Evolutionary conservation across 1,140 invertebrate species (phyloP).

Genomic region (Aphaenogaster floridana): DNA sequence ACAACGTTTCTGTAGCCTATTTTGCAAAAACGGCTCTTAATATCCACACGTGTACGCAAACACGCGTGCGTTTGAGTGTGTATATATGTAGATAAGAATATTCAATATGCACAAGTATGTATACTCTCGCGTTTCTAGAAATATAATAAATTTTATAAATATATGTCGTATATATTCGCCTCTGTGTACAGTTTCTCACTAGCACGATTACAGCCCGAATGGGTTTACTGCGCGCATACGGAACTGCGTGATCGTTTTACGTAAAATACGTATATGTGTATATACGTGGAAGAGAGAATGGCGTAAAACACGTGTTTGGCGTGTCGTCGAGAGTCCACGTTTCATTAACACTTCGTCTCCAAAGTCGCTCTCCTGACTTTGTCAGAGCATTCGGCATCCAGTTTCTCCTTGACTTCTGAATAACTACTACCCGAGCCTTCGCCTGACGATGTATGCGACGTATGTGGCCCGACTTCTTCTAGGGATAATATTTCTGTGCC

Average conservation of each 20-base stretch:
- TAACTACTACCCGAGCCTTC: constrained; percentile 65
- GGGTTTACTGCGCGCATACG: constrained; percentile 67
- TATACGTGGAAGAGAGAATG: constrained; percentile 71
- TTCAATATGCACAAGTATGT: constrained; percentile 67
- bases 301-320: constrained; percentile 34
- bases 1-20: constrained; percentile 70
- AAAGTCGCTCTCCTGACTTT: constrained; percentile 77
- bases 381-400: constrained; percentile 72
- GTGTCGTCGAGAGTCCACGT: constrained; percentile 19
- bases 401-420: constrained; percentile 71
- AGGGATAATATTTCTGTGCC: constrained; percentile 80
- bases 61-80: constrained; percentile 21
- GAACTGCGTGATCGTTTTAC: constrained; percentile 58
- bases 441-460: constrained; percentile 62
- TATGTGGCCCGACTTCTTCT: constrained; percentile 77
- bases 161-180: constrained; percentile 51
- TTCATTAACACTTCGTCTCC: constrained; percentile 82
- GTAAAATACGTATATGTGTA: constrained; percentile 45
- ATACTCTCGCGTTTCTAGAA: constrained; percentile 75
- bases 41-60: constrained; percentile 37
- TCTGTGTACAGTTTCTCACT: constrained; percentile 79
- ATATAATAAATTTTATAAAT: constrained; percentile 81
- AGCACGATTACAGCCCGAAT: constrained; percentile 75
- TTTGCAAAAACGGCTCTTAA: constrained; percentile 66
- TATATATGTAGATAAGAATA: constrained; percentile 68